phyloP scores from a whole-genome alignment of 2,888 invertebrate species.

The Lampropteryx suffumata region DNA sequence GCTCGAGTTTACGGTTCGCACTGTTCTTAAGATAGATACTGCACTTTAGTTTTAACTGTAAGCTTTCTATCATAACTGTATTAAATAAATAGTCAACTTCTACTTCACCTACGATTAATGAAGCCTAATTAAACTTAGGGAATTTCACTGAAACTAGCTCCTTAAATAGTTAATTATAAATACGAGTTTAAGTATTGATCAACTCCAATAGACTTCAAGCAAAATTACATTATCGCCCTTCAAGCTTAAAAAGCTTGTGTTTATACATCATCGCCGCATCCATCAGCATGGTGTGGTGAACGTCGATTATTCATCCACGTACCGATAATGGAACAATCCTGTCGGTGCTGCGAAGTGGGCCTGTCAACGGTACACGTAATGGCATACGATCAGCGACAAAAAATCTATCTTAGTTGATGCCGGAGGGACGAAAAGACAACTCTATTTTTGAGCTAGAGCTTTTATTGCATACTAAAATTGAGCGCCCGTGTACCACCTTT shows the following conservation, averaged over 20 bases:
- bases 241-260: conserved; percentile 21
- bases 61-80: too few relatives aligned
- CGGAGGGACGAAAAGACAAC: conserved; percentile 12
- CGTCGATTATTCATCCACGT: conserved; percentile 73
- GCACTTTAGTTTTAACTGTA: too few relatives aligned
- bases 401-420: conserved; percentile 43
- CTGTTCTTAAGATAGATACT: too few relatives aligned
- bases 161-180: too few relatives aligned
- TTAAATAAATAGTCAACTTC: too few relatives aligned
- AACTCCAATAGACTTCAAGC: neutral
- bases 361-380: conserved; percentile 74
- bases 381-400: conserved; percentile 54
- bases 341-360: conserved; percentile 66
- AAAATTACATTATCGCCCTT: conserved; percentile 1
- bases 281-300: conserved; percentile 58
- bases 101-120: too few relatives aligned
- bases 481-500: too few relatives aligned
- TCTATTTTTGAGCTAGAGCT: conserved; percentile 8
- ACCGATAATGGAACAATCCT: conserved; percentile 81
- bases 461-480: too few relatives aligned
- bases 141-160: too few relatives aligned
- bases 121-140: too few relatives aligned
- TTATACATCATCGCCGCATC: conserved; percentile 50
- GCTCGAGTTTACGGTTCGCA: too few relatives aligned
- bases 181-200: neutral